Percentiles rank a stretch among this genome's conserved stretches.
Evolutionary conservation across 2,888 invertebrate species (phyloP).

Genomic region (Tenthredo notha): DNA sequence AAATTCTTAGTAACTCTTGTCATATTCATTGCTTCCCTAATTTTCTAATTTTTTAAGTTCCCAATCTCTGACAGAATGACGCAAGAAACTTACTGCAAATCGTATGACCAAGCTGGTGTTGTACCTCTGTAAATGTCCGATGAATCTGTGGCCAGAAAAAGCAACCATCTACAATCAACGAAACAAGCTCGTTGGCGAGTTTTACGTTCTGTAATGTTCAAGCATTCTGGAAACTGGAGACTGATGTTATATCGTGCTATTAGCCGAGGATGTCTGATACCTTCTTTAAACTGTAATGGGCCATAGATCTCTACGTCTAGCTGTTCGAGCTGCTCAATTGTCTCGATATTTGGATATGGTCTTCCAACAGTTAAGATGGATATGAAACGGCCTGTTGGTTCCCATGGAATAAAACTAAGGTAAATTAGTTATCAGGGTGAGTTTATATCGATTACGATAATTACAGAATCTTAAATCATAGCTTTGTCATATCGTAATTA

Average conservation of each 20-base stretch:
- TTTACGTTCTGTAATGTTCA: neutral
- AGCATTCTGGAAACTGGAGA: neutral
- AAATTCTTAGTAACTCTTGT: neutral
- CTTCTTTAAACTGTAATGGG: too few species aligned
- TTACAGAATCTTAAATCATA: neutral
- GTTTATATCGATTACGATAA: neutral
- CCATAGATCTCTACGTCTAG: neutral
- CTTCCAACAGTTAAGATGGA: neutral
- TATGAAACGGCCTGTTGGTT: conserved; percentile 12
- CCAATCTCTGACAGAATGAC: neutral
- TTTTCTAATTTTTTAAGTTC: neutral
- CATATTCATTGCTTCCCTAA: neutral
- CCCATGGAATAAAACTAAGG: too few species aligned
- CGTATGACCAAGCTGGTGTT: neutral
- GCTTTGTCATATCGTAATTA: neutral
- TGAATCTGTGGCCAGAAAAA: neutral
- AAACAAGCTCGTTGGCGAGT: neutral
- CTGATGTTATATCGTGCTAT: neutral
- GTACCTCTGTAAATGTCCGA: neutral
- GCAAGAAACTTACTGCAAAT: neutral
- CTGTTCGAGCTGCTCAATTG: neutral
- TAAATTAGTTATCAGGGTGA: neutral
- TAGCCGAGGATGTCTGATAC: neutral
- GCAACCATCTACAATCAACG: neutral
- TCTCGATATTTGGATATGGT: conserved; percentile 5